These are phyloP conservation scores for Auanema freiburgensis DNA, from an alignment of 2,888 invertebrate species.

Conservation along the genomic window DNA sequence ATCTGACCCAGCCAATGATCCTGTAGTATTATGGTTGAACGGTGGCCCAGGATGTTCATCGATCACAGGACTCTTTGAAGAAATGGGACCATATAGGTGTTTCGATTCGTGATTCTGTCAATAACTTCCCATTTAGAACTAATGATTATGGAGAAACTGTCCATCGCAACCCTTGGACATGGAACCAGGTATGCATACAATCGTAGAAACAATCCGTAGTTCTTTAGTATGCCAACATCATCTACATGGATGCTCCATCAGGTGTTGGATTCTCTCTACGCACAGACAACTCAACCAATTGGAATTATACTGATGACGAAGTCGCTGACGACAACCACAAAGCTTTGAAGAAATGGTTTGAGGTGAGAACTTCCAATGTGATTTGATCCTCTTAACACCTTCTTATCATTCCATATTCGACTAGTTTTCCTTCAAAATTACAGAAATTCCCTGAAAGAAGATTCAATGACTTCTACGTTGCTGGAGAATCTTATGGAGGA, in stretches of 20 bases:
- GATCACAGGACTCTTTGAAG: constrained; percentile 48
- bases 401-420: neutral
- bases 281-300: constrained; percentile 39
- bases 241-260: constrained; percentile 69
- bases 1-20: constrained; percentile 64
- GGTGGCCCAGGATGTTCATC: constrained; percentile 63
- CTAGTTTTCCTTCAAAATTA: neutral
- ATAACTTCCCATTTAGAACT: constrained; percentile 47
- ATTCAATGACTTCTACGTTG: constrained; percentile 66
- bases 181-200: constrained; percentile 58
- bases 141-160: constrained; percentile 52
- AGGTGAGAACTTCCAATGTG: constrained; percentile 10
- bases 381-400: neutral
- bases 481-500: constrained; percentile 69
- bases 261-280: constrained; percentile 69
- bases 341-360: constrained; percentile 67
- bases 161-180: constrained; percentile 56
- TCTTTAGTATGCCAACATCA: constrained; percentile 67
- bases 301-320: constrained; percentile 45
- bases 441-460: constrained; percentile 42
- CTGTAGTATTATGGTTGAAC: constrained; percentile 66
- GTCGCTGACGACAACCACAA: constrained; percentile 48
- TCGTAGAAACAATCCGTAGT: neutral
- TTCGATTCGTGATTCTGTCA: neutral
- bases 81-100: constrained; percentile 44